Evolutionary conservation across 2,113 vertebrate species (phyloP).

Genomic region (Gymnarchus niloticus): DNA sequence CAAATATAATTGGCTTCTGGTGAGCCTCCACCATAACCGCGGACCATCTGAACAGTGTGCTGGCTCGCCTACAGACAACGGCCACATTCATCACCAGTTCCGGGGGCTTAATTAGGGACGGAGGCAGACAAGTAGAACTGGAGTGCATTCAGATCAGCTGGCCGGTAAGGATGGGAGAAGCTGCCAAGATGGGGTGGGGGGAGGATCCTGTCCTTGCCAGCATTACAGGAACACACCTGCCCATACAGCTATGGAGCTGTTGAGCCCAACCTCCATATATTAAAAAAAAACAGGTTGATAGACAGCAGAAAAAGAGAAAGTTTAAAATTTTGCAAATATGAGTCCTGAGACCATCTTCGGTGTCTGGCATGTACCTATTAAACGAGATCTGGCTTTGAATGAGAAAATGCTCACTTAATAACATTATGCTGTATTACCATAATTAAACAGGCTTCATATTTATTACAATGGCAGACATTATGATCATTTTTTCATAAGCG

Average conservation of each 20-base stretch:
- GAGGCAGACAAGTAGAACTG: neutral
- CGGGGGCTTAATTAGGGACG: neutral
- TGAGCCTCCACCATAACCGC: neutral
- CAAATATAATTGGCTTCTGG: neutral
- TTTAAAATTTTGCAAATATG: neutral
- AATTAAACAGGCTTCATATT: neutral
- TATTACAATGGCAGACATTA: neutral
- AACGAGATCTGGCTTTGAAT: neutral
- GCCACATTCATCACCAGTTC: conserved; percentile 9
- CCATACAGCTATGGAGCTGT: neutral
- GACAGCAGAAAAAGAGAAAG: neutral
- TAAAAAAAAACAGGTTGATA: neutral
- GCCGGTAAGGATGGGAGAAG: neutral
- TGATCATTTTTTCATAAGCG: neutral
- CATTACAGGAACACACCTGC: neutral
- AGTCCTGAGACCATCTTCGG: neutral
- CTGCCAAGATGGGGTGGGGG: neutral
- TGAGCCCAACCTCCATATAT: neutral
- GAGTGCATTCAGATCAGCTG: conserved; percentile 1
- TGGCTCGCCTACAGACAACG: neutral
- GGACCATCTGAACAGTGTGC: neutral
- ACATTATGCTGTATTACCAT: neutral
- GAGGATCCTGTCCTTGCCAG: neutral
- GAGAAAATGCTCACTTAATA: neutral
- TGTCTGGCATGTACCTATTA: neutral